These are phyloP conservation scores for Geodia barretti DNA, from an alignment of 37 sponge, comb jelly and placozoan genomes.

Conservation along the genomic window DNA sequence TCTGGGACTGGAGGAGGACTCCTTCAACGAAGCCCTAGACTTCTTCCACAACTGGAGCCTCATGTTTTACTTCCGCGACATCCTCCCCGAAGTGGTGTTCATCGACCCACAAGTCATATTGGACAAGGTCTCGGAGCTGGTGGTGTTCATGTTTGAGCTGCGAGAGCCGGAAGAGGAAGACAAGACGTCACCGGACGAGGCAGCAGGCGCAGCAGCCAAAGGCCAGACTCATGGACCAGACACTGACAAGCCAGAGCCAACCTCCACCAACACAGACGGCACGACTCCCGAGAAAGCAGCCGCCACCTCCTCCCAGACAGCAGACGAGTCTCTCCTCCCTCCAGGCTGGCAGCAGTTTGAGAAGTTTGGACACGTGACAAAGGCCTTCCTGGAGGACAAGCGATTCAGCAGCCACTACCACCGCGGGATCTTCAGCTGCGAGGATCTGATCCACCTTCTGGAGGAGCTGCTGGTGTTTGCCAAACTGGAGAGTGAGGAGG, in stretches of 20 bases:
- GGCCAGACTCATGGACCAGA: too few species aligned
- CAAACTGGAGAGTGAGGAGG: too few species aligned
- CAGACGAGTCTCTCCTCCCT: too few species aligned
- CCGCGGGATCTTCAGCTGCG: not conserved
- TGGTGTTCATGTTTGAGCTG: not conserved
- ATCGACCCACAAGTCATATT: not conserved
- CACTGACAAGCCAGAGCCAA: too few species aligned
- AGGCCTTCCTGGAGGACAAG: not conserved
- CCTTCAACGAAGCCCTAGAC: not conserved
- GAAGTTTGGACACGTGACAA: not conserved
- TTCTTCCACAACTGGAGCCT: not conserved
- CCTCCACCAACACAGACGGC: too few species aligned
- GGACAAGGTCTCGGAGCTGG: not conserved
- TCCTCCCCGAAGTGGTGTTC: not conserved
- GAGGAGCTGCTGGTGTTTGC: not conserved
- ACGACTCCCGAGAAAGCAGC: too few species aligned
- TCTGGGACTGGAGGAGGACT: not conserved
- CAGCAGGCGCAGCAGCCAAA: too few species aligned
- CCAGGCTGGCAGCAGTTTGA: constrained; percentile 1
- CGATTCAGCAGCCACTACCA: not conserved
- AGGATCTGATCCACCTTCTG: not conserved
- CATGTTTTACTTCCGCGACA: not conserved
- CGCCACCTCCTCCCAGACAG: too few species aligned
- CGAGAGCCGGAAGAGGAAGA: too few species aligned
- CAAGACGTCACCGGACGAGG: too few species aligned